A percentile compares a stretch with the other conserved stretches of the same genome.
Conservation (phyloP, 2,113 vertebrate species). For the Gallinago paraguaiae region DNA sequence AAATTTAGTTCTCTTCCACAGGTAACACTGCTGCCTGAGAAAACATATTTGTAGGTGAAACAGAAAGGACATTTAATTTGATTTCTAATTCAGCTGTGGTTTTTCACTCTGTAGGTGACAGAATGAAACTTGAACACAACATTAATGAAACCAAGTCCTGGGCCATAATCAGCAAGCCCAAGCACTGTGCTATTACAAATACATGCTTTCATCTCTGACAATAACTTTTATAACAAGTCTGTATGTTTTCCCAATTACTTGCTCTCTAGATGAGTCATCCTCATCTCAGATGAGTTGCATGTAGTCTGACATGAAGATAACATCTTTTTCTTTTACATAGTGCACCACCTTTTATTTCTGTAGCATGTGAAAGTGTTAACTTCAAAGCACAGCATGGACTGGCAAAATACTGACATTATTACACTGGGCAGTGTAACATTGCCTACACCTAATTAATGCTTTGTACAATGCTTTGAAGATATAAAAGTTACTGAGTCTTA, state of each 20-base stretch:
- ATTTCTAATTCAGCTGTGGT: not conserved
- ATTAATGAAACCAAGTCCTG: not conserved
- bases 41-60: not conserved
- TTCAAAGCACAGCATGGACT: not conserved
- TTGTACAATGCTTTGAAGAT: not conserved
- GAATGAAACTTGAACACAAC: not conserved
- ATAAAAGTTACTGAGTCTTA: not conserved
- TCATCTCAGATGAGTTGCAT: not conserved
- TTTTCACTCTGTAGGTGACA: not conserved
- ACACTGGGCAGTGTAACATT: not conserved
- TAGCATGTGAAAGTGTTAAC: not conserved
- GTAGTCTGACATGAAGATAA: not conserved
- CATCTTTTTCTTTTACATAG: not conserved
- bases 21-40: not conserved
- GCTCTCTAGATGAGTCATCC: not conserved
- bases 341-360: not conserved
- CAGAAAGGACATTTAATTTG: not conserved
- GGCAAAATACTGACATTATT: not conserved
- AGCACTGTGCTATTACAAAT: not conserved
- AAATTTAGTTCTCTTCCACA: not conserved
- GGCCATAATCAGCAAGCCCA: not conserved
- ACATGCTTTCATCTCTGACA: not conserved
- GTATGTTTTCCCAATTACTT: not conserved
- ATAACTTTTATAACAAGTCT: not conserved
- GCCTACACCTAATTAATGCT: not conserved